These are phyloP conservation scores for Saturnia japonica DNA, from an alignment of 2,888 invertebrate species.

Conservation along the genomic window DNA sequence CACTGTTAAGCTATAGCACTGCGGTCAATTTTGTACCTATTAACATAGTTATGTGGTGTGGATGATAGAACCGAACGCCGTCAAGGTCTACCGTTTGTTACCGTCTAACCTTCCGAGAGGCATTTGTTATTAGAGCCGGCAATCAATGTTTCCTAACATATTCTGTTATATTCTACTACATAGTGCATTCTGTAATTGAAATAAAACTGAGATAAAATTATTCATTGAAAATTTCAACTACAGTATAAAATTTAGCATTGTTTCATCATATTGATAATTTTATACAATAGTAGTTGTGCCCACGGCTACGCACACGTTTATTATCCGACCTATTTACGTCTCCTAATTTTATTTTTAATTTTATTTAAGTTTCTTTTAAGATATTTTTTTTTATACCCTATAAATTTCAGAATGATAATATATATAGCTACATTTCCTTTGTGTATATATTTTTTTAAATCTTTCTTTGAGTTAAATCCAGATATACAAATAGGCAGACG, in stretches of 20 bases:
- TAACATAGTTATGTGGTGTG: conserved; percentile 20
- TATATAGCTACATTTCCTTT: no score
- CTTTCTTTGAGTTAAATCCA: no score
- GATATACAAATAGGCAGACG: no score
- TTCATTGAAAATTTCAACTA: not conserved
- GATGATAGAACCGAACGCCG: conserved; percentile 51
- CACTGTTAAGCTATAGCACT: not conserved
- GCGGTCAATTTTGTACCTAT: conserved; percentile 9
- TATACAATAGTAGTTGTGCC: no score
- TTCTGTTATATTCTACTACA: conserved; percentile 28
- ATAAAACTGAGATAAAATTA: conserved; percentile 9
- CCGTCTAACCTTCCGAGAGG: conserved; percentile 52
- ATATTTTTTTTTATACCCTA: no score
- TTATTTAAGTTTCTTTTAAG: no score
- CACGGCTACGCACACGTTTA: no score
- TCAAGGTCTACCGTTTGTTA: conserved; percentile 47
- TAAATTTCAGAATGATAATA: no score
- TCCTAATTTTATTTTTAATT: no score
- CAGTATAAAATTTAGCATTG: not conserved
- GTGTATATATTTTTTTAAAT: no score
- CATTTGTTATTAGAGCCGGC: conserved; percentile 60
- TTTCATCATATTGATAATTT: not conserved
- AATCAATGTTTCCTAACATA: conserved; percentile 43
- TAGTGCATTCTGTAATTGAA: conserved; percentile 9
- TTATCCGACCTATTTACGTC: no score